Percentiles rank a stretch among this genome's conserved stretches.
Evolutionary conservation across 2,888 invertebrate genomes (phyloP).

Genomic region (Trisateles emortualis): DNA sequence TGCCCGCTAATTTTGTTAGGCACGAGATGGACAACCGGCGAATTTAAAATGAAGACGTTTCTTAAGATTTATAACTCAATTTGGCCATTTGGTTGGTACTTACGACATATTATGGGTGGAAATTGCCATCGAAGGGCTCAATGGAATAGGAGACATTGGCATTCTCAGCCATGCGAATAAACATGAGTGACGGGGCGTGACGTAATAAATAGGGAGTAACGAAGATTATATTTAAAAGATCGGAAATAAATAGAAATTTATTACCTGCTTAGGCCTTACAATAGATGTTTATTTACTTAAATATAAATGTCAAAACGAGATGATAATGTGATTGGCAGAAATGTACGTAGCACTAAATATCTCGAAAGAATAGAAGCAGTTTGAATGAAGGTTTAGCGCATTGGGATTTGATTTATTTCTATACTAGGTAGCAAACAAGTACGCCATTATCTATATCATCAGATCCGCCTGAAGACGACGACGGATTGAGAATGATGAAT

Average conservation of each 20-base stretch:
- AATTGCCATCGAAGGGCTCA: conserved; percentile 36
- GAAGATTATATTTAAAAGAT: background rate
- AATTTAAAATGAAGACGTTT: conserved; percentile 63
- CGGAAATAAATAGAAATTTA: background rate
- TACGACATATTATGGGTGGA: conserved; percentile 45
- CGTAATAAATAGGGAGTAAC: conserved; percentile 23
- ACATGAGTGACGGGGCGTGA: conserved; percentile 17
- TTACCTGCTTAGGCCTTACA: background rate
- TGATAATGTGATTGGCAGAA: background rate
- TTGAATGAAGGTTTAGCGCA: background rate
- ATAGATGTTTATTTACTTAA: background rate
- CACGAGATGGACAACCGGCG: conserved; percentile 58
- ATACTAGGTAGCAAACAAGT: too few species aligned
- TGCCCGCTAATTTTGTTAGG: conserved; percentile 69
- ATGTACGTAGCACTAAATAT: background rate
- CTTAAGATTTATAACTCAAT: conserved; percentile 65
- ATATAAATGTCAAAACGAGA: background rate
- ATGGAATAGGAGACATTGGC: conserved; percentile 31
- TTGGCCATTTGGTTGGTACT: conserved; percentile 48
- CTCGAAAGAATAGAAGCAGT: background rate
- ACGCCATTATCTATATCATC: too few species aligned
- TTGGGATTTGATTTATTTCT: too few species aligned
- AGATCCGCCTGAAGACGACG: too few species aligned
- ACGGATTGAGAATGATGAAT: too few species aligned
- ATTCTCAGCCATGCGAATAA: conserved; percentile 30